A percentile compares a stretch with the other conserved stretches of the same genome.
These are phyloP conservation scores for Hemaris fuciformis DNA, from an alignment of 2,888 invertebrate genomes.

Conservation along the genomic window DNA sequence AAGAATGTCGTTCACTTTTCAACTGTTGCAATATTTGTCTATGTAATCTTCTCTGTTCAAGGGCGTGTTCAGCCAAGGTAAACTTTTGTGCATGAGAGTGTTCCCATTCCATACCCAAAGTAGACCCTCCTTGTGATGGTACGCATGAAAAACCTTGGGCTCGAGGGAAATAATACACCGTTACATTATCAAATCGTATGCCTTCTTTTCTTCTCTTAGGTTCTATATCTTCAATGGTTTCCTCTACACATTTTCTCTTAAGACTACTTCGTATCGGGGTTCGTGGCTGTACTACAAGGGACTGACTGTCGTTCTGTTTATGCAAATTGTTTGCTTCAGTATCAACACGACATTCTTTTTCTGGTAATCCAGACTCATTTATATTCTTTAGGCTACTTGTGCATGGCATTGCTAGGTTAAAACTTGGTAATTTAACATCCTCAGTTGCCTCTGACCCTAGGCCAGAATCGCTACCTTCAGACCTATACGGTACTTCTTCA, in stretches of 20 bases:
- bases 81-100: constrained; percentile 88
- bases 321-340: constrained; percentile 31
- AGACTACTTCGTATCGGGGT: constrained; percentile 82
- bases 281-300: constrained; percentile 33
- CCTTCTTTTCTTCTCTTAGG: constrained; percentile 87
- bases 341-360: constrained; percentile 29
- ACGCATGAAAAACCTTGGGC: constrained; percentile 96
- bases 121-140: constrained; percentile 94
- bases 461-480: constrained; percentile 92
- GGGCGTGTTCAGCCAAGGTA: constrained; percentile 92
- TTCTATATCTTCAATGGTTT: constrained; percentile 68
- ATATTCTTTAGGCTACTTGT: constrained; percentile 43
- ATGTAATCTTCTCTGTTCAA: constrained; percentile 93
- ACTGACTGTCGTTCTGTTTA: constrained; percentile 32
- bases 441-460: constrained; percentile 88
- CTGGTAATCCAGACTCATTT: constrained; percentile 28
- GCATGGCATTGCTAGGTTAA: constrained; percentile 59
- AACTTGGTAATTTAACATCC: constrained; percentile 70
- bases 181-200: constrained; percentile 95
- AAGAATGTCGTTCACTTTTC: constrained; percentile 84
- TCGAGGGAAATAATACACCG: constrained; percentile 96
- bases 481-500: constrained; percentile 85
- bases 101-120: constrained; percentile 93
- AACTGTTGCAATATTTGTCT: constrained; percentile 89
- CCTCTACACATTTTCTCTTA: constrained; percentile 81